Evolutionary conservation across 1,140 invertebrate species (phyloP).

Genomic region (Zophobas atratus): DNA sequence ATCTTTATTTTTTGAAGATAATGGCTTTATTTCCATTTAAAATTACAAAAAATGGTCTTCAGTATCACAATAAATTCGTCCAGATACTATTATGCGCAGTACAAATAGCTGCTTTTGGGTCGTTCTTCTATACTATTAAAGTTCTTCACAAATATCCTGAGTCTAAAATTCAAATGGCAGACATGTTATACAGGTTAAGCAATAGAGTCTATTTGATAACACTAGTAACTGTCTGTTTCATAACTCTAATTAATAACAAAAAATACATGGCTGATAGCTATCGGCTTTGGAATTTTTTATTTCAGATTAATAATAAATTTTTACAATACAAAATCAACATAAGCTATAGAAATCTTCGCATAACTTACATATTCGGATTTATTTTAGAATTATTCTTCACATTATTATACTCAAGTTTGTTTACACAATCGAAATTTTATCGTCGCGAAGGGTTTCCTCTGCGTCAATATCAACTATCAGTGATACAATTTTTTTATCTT

Average conservation of each 20-base stretch:
- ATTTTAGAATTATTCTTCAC: background rate
- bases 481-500: background rate
- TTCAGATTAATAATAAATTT: background rate
- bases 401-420: background rate
- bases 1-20: background rate
- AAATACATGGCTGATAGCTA: background rate
- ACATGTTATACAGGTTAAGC: too few species aligned
- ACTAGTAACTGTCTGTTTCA: background rate
- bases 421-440: background rate
- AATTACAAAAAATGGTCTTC: background rate
- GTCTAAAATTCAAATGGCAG: too few species aligned
- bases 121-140: too few species aligned
- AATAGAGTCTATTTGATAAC: background rate
- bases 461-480: background rate
- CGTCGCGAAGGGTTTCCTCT: background rate
- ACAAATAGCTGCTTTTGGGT: background rate
- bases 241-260: background rate
- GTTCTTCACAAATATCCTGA: too few species aligned
- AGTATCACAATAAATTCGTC: too few species aligned
- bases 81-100: background rate
- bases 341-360: background rate
- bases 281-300: background rate
- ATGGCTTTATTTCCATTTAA: background rate
- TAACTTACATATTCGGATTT: background rate
- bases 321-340: background rate